Evolutionary conservation across 1,140 invertebrate species (phyloP).

Genomic region (Paracyclopina nana): DNA sequence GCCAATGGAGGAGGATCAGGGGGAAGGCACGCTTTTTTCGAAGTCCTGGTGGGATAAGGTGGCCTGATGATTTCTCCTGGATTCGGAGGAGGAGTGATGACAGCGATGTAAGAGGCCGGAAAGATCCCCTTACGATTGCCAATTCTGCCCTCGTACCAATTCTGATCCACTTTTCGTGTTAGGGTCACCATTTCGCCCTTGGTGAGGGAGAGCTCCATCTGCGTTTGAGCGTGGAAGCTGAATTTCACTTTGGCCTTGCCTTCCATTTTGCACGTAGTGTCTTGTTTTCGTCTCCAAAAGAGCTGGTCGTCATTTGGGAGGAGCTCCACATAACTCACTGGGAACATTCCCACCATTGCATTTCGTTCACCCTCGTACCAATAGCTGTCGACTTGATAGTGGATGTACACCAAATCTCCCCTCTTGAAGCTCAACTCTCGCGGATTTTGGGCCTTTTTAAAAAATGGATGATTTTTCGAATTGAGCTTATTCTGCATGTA

Average conservation of each 20-base stretch:
- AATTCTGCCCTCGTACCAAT: conserved; percentile 80
- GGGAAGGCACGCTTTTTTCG: too few species aligned
- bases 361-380: conserved; percentile 89
- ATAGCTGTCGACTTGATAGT: conserved; percentile 66
- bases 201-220: conserved; percentile 62
- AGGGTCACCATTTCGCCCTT: conserved; percentile 66
- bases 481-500: not conserved
- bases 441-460: conserved; percentile 14
- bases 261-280: too few species aligned
- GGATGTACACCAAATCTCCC: conserved; percentile 68
- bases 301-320: not conserved
- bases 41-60: too few species aligned
- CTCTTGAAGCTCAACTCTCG: conserved; percentile 70
- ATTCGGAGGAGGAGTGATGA: too few species aligned
- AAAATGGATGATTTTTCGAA: conserved; percentile 11
- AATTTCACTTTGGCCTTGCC: conserved; percentile 71
- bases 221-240: conserved; percentile 72
- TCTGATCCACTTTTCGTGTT: conserved; percentile 62
- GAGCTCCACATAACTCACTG: conserved; percentile 78
- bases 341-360: conserved; percentile 67
- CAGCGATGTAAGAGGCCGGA: conserved; percentile 67
- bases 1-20: too few species aligned
- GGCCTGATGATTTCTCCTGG: too few species aligned
- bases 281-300: too few species aligned
- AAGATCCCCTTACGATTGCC: conserved; percentile 66